A percentile compares a stretch with the other conserved stretches of the same genome.
phyloP scores from a whole-genome alignment of 2,797 vertebrate genomes.

The Lepus oiostolus region DNA sequence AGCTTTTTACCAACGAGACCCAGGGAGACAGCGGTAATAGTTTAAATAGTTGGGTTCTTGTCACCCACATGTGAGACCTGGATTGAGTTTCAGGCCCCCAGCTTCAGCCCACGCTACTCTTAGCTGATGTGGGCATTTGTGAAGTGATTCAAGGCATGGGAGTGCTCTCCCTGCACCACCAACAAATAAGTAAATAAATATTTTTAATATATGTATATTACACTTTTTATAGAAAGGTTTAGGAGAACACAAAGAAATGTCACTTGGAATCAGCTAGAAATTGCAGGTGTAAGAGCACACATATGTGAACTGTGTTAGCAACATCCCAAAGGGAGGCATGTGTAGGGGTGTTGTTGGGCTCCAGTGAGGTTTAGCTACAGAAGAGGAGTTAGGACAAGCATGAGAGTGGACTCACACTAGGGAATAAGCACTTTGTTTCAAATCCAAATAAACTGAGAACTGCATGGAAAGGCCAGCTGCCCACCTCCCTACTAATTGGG shows the following conservation, averaged over 20 bases:
- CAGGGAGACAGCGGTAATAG: too few species aligned
- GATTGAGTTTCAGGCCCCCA: too few species aligned
- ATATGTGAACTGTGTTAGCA: background rate
- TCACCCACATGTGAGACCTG: too few species aligned
- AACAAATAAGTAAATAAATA: too few species aligned
- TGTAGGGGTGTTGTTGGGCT: background rate
- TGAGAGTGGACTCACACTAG: background rate
- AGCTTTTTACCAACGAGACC: too few species aligned
- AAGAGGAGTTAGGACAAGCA: background rate
- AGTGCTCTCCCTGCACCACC: too few species aligned
- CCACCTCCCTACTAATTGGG: background rate
- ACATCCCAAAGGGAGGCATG: background rate
- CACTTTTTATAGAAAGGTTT: background rate
- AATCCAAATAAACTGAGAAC: background rate
- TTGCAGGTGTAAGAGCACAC: background rate
- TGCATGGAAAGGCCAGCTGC: background rate
- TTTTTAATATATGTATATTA: background rate
- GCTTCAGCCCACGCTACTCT: too few species aligned
- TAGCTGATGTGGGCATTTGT: too few species aligned
- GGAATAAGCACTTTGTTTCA: background rate
- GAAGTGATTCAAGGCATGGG: too few species aligned
- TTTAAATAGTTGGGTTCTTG: too few species aligned
- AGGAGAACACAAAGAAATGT: background rate
- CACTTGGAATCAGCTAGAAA: constrained; percentile 12
- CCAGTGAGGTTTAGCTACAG: background rate